Conservation (phyloP, 2,888 invertebrate species). For the Noctua fimbriata region DNA sequence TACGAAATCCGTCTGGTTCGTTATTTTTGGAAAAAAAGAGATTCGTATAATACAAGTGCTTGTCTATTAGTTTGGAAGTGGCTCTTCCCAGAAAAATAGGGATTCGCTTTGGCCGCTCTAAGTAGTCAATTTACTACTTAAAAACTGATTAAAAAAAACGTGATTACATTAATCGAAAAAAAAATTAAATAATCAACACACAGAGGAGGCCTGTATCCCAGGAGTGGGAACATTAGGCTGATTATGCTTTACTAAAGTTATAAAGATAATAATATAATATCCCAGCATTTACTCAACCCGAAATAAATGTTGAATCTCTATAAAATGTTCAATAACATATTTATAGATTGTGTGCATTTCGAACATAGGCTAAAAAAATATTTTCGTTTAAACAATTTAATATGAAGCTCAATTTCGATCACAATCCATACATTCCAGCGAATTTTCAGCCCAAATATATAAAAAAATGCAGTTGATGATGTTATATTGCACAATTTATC, state of each 20-base stretch:
- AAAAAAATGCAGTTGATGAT: neutral
- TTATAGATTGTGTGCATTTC: neutral
- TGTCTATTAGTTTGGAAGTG: neutral
- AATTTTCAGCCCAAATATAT: neutral
- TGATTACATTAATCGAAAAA: neutral
- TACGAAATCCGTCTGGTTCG: neutral
- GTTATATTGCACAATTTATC: constrained; percentile 8
- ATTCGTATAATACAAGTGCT: neutral
- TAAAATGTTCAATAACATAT: too few species aligned
- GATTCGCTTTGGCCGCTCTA: neutral
- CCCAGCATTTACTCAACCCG: neutral
- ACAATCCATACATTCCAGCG: too few species aligned
- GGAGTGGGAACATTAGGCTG: neutral
- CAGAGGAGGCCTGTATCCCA: neutral
- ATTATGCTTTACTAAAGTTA: too few species aligned
- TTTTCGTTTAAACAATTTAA: neutral
- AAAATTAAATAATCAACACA: neutral
- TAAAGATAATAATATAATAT: too few species aligned
- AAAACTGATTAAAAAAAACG: neutral
- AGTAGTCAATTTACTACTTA: neutral
- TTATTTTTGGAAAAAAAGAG: neutral
- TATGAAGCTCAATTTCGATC: neutral
- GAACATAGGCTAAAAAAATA: neutral
- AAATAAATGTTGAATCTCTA: neutral
- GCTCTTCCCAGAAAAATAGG: neutral